Conservation (phyloP, 2,888 invertebrate species). For the Cephus pygmeus region DNA sequence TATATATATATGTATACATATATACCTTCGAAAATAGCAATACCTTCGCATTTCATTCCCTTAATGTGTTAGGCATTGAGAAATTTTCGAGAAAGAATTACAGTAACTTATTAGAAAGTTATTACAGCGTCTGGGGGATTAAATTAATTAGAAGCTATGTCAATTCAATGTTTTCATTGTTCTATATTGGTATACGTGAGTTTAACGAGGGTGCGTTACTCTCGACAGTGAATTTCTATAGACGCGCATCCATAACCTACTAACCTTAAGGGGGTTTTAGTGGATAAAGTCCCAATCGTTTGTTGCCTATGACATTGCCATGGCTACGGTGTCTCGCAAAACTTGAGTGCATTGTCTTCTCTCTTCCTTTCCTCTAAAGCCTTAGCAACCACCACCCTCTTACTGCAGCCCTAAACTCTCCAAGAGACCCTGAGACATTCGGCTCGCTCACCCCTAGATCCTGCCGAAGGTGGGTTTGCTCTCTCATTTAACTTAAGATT, state of each 20-base stretch:
- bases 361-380: not conserved
- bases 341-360: not conserved
- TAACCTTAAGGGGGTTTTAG: not conserved
- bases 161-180: not conserved
- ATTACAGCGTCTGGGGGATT: not conserved
- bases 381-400: not conserved
- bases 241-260: not conserved
- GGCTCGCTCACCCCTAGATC: not conserved
- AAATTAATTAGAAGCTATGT: not conserved
- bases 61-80: not conserved
- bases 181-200: too few species aligned
- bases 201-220: too few species aligned
- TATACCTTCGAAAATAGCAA: not conserved
- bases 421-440: not conserved
- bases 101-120: not conserved
- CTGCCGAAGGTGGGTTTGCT: not conserved
- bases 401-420: not conserved
- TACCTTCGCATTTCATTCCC: not conserved
- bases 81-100: not conserved
- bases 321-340: not conserved
- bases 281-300: not conserved
- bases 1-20: too few species aligned
- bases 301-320: not conserved
- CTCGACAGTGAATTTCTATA: not conserved
- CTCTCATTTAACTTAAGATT: slow-evolving; percentile 52